These are phyloP conservation scores for Drosophila guanche DNA, from an alignment of 1,140 invertebrate genomes.

Conservation along the genomic window DNA sequence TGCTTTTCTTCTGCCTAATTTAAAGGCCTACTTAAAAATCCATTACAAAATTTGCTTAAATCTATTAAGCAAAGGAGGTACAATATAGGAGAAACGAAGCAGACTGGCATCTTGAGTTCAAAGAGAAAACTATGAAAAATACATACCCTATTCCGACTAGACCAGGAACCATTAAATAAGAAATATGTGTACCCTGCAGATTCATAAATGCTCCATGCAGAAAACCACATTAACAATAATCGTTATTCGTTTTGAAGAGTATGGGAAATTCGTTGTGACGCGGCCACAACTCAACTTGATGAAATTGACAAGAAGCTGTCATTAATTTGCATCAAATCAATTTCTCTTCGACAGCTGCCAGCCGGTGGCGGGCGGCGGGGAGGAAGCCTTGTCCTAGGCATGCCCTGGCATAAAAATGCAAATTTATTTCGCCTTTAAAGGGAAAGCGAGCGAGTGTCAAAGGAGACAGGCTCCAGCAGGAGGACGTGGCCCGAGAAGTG, in stretches of 20 bases:
- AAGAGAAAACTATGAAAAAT: background rate
- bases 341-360: slow-evolving; percentile 73
- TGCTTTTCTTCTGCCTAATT: slow-evolving; percentile 74
- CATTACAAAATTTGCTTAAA: slow-evolving; percentile 79
- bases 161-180: background rate
- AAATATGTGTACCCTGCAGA: background rate
- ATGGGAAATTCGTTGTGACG: slow-evolving; percentile 36
- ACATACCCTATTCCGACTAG: too few relatives aligned
- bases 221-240: too few relatives aligned
- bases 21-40: slow-evolving; percentile 81
- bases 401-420: slow-evolving; percentile 74
- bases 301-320: slow-evolving; percentile 80
- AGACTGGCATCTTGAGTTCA: background rate
- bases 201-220: too few relatives aligned
- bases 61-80: slow-evolving; percentile 49
- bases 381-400: slow-evolving; percentile 38
- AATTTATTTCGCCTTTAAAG: slow-evolving; percentile 64
- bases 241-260: slow-evolving; percentile 21
- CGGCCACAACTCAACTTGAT: slow-evolving; percentile 29
- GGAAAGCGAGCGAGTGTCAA: background rate
- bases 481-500: background rate
- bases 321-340: slow-evolving; percentile 83
- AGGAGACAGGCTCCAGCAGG: slow-evolving; percentile 2
- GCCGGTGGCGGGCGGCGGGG: background rate
- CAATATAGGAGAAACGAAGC: background rate